A percentile compares a stretch with the other conserved stretches of the same genome.
Conservation (phyloP, 1,140 invertebrate genomes). For the Tetranychus cinnabarinus region DNA sequence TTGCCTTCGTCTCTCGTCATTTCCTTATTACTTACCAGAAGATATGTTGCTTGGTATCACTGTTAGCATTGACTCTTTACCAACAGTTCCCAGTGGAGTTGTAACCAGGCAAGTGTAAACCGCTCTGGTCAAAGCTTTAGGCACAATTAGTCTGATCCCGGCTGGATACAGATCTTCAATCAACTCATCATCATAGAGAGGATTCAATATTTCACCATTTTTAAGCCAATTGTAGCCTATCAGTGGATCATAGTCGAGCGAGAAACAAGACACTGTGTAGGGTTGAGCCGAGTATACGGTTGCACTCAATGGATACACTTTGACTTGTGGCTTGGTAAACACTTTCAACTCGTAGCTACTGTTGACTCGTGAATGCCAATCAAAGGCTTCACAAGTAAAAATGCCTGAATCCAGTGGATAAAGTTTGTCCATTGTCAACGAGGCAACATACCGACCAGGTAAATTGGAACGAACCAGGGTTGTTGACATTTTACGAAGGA, state of each 20-base stretch:
- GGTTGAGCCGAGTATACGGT: not conserved
- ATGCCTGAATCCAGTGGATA: constrained; percentile 5
- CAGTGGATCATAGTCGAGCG: not conserved
- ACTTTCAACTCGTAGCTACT: not conserved
- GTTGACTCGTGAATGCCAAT: constrained; percentile 3
- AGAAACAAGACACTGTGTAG: not conserved
- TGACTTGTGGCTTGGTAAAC: constrained; percentile 5
- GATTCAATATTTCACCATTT: constrained; percentile 11
- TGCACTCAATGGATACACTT: not conserved
- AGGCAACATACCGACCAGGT: not conserved
- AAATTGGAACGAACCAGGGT: too few relatives aligned
- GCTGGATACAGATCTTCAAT: constrained; percentile 13
- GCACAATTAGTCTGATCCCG: constrained; percentile 10
- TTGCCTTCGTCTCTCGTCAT: too few relatives aligned
- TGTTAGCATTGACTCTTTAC: constrained; percentile 6
- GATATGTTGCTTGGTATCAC: constrained; percentile 7
- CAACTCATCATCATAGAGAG: constrained; percentile 9
- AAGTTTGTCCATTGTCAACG: not conserved
- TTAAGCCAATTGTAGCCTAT: constrained; percentile 14
- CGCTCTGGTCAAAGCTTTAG: constrained; percentile 4
- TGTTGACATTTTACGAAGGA: too few relatives aligned
- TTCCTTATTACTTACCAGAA: not conserved
- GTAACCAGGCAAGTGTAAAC: constrained; percentile 13
- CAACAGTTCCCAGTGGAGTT: constrained; percentile 4
- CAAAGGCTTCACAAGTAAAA: constrained; percentile 13